phyloP scores from a whole-genome alignment of 2,888 invertebrate genomes.

The Nineta flava region DNA sequence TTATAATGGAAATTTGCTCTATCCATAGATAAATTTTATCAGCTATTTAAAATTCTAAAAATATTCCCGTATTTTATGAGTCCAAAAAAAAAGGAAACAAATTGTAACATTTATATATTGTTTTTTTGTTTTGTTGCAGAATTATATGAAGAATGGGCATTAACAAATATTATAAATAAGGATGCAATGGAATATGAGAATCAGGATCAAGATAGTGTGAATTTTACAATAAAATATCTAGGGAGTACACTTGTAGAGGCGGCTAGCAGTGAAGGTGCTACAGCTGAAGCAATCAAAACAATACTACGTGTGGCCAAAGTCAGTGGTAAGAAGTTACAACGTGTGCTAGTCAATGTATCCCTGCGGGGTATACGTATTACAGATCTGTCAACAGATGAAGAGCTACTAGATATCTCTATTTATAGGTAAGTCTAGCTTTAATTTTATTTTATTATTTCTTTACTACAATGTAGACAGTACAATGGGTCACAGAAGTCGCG shows the following conservation, averaged over 20 bases:
- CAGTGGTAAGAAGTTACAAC: constrained; percentile 36
- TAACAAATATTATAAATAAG: constrained; percentile 42
- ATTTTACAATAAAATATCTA: constrained; percentile 54
- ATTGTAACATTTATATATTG: too few relatives aligned
- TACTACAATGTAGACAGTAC: neutral
- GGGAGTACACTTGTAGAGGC: constrained; percentile 65
- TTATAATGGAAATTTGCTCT: too few relatives aligned
- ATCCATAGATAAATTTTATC: too few relatives aligned
- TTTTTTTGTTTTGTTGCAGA: constrained; percentile 31
- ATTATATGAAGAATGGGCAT: constrained; percentile 48
- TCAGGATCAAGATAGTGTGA: constrained; percentile 29
- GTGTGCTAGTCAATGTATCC: constrained; percentile 59
- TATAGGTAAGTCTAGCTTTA: constrained; percentile 44
- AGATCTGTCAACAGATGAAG: constrained; percentile 51
- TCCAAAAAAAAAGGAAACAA: too few relatives aligned
- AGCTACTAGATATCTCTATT: constrained; percentile 64
- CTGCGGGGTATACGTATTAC: constrained; percentile 60
- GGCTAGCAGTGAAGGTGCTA: constrained; percentile 55
- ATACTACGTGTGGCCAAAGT: constrained; percentile 50
- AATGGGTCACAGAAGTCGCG: too few relatives aligned
- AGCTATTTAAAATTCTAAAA: too few relatives aligned
- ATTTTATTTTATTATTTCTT: neutral
- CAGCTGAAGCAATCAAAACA: constrained; percentile 66
- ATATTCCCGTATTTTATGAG: too few relatives aligned
- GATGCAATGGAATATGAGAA: constrained; percentile 23